These are phyloP conservation scores for Eptesicus fuscus DNA, from an alignment of 2,113 vertebrate genomes.

Conservation along the genomic window DNA sequence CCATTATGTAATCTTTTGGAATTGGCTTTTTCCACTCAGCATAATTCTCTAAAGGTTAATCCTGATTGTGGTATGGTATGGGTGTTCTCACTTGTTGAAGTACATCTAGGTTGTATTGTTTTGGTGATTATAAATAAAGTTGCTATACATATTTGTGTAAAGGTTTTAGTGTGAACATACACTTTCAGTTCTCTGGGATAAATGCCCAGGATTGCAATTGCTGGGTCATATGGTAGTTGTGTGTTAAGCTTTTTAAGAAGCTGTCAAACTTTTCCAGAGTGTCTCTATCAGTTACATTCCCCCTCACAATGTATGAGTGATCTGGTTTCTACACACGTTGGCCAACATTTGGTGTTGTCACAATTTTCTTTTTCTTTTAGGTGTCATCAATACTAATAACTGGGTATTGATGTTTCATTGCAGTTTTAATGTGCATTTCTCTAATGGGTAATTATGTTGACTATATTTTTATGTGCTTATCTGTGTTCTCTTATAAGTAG, in stretches of 20 bases:
- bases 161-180: neutral
- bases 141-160: neutral
- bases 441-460: neutral
- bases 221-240: neutral
- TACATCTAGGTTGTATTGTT: neutral
- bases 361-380: neutral
- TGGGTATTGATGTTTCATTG: neutral
- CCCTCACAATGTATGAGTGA: neutral
- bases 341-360: neutral
- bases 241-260: neutral
- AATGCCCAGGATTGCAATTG: neutral
- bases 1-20: neutral
- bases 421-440: neutral
- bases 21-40: neutral
- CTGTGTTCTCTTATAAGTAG: neutral
- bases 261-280: neutral
- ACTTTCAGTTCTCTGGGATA: neutral
- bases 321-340: neutral
- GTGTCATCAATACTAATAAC: neutral
- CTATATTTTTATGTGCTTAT: neutral
- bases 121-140: neutral
- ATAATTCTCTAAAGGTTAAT: neutral
- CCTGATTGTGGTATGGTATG: neutral
- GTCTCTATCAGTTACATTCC: neutral
- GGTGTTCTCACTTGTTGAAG: neutral